Conservation (phyloP, 2,888 invertebrate species). For the Perdita meconis region DNA sequence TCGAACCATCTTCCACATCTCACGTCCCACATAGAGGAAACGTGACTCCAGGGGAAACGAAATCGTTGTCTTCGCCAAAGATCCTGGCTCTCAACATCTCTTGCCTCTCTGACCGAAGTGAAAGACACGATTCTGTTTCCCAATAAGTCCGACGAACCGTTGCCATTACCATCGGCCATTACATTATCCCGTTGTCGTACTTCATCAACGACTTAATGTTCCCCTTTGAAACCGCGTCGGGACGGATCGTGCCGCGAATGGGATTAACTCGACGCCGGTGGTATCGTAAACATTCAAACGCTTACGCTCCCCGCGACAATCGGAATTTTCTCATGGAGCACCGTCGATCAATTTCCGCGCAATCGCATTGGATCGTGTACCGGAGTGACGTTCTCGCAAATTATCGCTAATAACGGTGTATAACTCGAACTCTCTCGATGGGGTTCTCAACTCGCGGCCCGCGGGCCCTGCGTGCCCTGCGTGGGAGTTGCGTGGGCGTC, state of each 20-base stretch:
- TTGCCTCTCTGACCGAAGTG: too few species aligned
- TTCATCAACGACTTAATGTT: conserved; percentile 11
- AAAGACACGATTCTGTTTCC: conserved; percentile 9
- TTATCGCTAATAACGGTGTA: conserved; percentile 68
- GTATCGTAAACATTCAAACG: not conserved
- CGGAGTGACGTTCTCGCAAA: conserved; percentile 60
- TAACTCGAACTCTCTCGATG: conserved; percentile 57
- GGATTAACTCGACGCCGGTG: not conserved
- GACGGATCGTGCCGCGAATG: not conserved
- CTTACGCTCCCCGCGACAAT: not conserved
- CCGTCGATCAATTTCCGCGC: conserved; percentile 56
- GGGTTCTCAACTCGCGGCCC: conserved; percentile 64
- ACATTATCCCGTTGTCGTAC: not conserved
- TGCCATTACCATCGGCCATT: not conserved
- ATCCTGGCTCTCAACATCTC: too few species aligned
- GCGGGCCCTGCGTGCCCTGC: too few species aligned
- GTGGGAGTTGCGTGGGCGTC: conserved; percentile 67
- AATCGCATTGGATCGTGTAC: conserved; percentile 63
- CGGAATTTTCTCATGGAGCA: conserved; percentile 12
- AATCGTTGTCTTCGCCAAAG: too few species aligned
- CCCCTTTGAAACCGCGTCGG: not conserved
- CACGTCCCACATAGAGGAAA: too few species aligned
- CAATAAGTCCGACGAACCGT: conserved; percentile 11
- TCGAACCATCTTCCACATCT: too few species aligned
- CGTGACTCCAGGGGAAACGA: too few species aligned